These are phyloP conservation scores for Leptinotarsa peninsularis DNA, from an alignment of 2,888 invertebrate species.

Conservation along the genomic window DNA sequence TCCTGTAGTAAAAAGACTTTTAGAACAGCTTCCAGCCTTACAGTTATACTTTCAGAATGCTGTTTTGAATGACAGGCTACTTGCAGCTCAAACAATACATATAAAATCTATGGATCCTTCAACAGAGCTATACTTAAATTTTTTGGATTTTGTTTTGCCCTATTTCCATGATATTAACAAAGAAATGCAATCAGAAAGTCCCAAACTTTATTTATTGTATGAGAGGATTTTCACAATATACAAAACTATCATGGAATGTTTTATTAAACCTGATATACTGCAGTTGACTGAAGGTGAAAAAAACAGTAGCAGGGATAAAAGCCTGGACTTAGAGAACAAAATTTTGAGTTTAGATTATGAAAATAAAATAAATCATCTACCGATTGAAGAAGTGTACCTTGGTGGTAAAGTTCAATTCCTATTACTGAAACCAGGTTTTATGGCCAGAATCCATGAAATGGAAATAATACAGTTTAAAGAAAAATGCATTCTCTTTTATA, in stretches of 20 bases:
- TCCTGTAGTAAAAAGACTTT: not conserved
- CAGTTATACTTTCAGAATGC: conserved; percentile 2
- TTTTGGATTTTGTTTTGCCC: not conserved
- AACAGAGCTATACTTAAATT: not conserved
- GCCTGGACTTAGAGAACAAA: conserved; percentile 7
- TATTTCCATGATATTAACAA: not conserved
- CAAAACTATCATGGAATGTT: conserved; percentile 3
- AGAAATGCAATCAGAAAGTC: conserved; percentile 6
- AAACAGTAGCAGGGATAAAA: not conserved
- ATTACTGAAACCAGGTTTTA: conserved; percentile 10
- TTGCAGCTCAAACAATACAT: not conserved
- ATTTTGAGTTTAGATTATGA: conserved; percentile 15
- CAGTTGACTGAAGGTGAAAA: conserved; percentile 1
- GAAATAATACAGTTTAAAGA: conserved; percentile 21
- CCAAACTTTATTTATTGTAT: not conserved
- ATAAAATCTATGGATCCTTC: not conserved
- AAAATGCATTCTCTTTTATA: conserved; percentile 20
- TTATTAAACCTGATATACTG: not conserved
- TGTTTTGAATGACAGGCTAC: conserved; percentile 4
- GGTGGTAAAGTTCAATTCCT: not conserved
- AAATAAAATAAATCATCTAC: conserved; percentile 14
- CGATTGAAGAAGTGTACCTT: conserved; percentile 12
- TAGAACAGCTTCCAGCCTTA: not conserved
- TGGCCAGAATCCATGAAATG: conserved; percentile 16
- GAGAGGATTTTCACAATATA: conserved; percentile 2